A percentile compares a stretch with the other conserved stretches of the same genome.
These are phyloP conservation scores for Dicranocentrus wangi DNA, from an alignment of 2,888 invertebrate genomes.

Conservation along the genomic window DNA sequence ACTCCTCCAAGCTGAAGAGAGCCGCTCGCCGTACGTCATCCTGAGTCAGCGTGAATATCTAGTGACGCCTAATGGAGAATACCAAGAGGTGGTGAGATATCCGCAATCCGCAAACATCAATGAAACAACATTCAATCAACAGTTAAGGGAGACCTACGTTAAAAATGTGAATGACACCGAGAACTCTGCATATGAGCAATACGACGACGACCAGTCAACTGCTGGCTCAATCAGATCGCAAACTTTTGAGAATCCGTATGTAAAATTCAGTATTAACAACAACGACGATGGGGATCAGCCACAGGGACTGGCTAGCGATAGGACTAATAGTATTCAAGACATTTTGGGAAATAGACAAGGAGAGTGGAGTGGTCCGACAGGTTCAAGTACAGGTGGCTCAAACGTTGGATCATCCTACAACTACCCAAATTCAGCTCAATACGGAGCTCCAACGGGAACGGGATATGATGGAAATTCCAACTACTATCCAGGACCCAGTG, in stretches of 20 bases:
- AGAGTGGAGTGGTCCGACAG: too few relatives aligned
- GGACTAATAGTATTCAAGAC: slow-evolving; percentile 17
- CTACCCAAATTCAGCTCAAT: not conserved
- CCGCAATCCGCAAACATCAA: not conserved
- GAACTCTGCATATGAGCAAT: not conserved
- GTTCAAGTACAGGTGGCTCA: not conserved
- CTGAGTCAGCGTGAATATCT: slow-evolving; percentile 19
- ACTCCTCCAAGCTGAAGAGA: not conserved
- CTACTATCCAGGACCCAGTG: slow-evolving; percentile 19
- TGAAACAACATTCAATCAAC: too few relatives aligned
- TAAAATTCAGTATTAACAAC: not conserved
- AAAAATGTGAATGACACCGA: not conserved
- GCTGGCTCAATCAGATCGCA: slow-evolving; percentile 11
- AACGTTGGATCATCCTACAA: not conserved
- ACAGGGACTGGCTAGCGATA: not conserved
- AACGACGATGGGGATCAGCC: not conserved
- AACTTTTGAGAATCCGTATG: slow-evolving; percentile 31
- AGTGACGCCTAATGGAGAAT: slow-evolving; percentile 18
- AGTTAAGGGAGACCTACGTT: too few relatives aligned
- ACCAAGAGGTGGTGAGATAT: not conserved
- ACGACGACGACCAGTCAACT: slow-evolving; percentile 1
- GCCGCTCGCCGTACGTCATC: slow-evolving; percentile 20
- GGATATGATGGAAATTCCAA: slow-evolving; percentile 23
- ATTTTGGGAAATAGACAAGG: slow-evolving; percentile 21
- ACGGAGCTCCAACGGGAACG: not conserved